A percentile compares a stretch with the other conserved stretches of the same genome.
Evolutionary conservation across 2,888 invertebrate species (phyloP).

Genomic region (Clostera curtula): DNA sequence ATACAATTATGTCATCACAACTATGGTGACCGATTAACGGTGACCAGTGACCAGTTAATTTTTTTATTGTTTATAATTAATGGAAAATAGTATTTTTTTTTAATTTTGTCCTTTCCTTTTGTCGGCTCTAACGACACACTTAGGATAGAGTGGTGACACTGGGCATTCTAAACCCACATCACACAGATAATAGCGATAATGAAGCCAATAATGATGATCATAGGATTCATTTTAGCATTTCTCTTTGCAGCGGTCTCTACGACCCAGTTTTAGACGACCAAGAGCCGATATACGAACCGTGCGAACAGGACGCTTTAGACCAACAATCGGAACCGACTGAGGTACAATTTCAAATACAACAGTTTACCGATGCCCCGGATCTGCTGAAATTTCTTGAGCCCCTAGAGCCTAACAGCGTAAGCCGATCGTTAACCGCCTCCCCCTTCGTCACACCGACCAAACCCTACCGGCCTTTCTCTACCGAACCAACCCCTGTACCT

Average conservation of each 20-base stretch:
- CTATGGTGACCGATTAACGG: too few species aligned
- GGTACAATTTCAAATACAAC: constrained; percentile 42
- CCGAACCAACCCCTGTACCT: constrained; percentile 44
- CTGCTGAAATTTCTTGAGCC: constrained; percentile 1
- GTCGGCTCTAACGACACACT: too few species aligned
- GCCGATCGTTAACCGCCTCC: constrained; percentile 40
- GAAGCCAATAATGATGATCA: too few species aligned
- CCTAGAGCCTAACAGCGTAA: constrained; percentile 11
- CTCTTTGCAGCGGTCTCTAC: constrained; percentile 57
- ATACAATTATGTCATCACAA: too few species aligned
- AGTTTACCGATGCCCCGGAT: constrained; percentile 27
- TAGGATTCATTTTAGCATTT: not conserved
- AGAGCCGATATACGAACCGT: constrained; percentile 49
- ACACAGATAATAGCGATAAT: too few species aligned
- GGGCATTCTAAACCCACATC: too few species aligned
- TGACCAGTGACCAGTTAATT: too few species aligned
- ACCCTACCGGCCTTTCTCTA: constrained; percentile 53
- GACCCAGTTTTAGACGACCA: constrained; percentile 59
- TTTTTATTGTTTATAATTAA: too few species aligned
- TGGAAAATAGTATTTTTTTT: constrained; percentile 11
- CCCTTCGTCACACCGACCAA: constrained; percentile 38
- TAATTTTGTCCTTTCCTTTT: too few species aligned
- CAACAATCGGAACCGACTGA: constrained; percentile 55
- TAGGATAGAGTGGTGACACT: too few species aligned
- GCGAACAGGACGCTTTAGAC: constrained; percentile 56